phyloP scores from a whole-genome alignment of 1,140 invertebrate species.

The Drosophila melanogaster region DNA sequence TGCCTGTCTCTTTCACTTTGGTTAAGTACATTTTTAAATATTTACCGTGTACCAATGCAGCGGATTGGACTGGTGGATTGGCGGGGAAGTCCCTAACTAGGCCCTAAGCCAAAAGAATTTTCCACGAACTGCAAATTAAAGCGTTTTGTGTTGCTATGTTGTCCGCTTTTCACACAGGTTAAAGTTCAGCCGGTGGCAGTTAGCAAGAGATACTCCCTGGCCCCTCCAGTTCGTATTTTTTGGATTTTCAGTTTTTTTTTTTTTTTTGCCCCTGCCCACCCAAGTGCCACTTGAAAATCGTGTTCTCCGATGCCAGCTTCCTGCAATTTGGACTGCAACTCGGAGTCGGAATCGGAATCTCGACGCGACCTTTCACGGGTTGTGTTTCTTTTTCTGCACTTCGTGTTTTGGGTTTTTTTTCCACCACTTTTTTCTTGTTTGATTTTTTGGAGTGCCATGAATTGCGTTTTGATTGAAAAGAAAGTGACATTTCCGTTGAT shows the following conservation, averaged over 20 bases:
- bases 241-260: background rate
- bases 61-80: background rate
- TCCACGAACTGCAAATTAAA: slow-evolving; percentile 82
- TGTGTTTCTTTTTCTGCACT: slow-evolving; percentile 38
- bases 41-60: slow-evolving; percentile 65
- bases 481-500: slow-evolving; percentile 82
- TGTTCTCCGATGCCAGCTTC: slow-evolving; percentile 71
- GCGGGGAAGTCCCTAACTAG: slow-evolving; percentile 44
- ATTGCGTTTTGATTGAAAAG: slow-evolving; percentile 83
- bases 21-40: slow-evolving; percentile 82
- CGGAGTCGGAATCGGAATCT: slow-evolving; percentile 51
- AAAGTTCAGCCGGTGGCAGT: slow-evolving; percentile 75
- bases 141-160: slow-evolving; percentile 50
- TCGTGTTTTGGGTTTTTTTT: slow-evolving; percentile 36
- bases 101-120: slow-evolving; percentile 61
- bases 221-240: background rate
- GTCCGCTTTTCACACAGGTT: slow-evolving; percentile 56
- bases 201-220: slow-evolving; percentile 32
- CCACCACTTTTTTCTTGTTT: slow-evolving; percentile 7
- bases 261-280: slow-evolving; percentile 22
- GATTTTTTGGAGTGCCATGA: slow-evolving; percentile 75
- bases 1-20: slow-evolving; percentile 81
- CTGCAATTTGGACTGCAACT: slow-evolving; percentile 60
- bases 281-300: slow-evolving; percentile 70
- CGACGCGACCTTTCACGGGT: slow-evolving; percentile 53